Conservation (phyloP, 1,140 invertebrate genomes). For the Megalonaias nervosa region DNA sequence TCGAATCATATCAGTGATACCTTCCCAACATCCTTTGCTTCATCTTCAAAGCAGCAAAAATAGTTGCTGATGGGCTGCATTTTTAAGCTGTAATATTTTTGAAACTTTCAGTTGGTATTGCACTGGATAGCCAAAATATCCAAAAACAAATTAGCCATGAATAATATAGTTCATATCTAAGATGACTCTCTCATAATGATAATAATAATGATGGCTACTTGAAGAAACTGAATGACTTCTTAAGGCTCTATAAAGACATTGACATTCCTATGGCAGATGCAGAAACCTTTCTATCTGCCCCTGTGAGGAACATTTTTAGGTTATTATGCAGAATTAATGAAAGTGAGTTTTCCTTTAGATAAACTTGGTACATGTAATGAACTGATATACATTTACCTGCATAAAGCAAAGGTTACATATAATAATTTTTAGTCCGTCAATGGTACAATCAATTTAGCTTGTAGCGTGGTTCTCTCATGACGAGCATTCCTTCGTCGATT, state of each 20-base stretch:
- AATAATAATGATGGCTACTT: too few species aligned
- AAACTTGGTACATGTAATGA: neutral
- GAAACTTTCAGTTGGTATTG: too few species aligned
- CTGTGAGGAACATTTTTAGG: too few species aligned
- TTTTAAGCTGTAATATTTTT: neutral
- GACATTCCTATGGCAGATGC: too few species aligned
- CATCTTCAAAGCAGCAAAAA: slow-evolving; percentile 19
- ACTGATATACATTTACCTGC: neutral
- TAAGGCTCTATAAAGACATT: too few species aligned
- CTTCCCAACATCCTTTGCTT: slow-evolving; percentile 24
- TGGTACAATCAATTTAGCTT: slow-evolving; percentile 27
- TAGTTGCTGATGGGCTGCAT: slow-evolving; percentile 15
- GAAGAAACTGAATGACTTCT: too few species aligned
- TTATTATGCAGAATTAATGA: too few species aligned
- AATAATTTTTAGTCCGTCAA: slow-evolving; percentile 8
- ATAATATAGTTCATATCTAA: too few species aligned
- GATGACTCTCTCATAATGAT: too few species aligned
- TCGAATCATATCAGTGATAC: slow-evolving; percentile 28
- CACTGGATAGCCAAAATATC: too few species aligned
- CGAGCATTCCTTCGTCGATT: slow-evolving; percentile 18
- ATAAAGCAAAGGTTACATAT: neutral
- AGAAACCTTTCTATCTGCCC: too few species aligned
- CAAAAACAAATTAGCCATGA: too few species aligned
- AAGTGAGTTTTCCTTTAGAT: neutral
- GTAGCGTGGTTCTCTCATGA: slow-evolving; percentile 19